phyloP scores from a whole-genome alignment of 2,888 invertebrate genomes.

The Lamproptera curius region DNA sequence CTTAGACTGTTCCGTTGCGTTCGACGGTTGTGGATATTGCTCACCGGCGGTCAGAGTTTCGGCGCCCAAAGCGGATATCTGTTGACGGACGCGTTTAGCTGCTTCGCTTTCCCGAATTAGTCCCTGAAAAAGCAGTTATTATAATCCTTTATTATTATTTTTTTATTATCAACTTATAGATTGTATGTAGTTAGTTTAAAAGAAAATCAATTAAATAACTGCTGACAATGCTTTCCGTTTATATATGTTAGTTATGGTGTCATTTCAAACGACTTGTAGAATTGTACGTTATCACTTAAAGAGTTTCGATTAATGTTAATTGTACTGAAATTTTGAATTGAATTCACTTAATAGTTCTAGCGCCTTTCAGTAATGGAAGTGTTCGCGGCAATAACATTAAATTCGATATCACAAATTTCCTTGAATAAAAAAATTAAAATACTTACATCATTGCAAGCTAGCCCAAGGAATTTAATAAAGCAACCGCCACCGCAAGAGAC shows the following conservation, averaged over 20 bases:
- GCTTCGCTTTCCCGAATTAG: constrained; percentile 39
- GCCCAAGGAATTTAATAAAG: constrained; percentile 66
- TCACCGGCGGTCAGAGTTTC: constrained; percentile 39
- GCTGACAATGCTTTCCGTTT: no score
- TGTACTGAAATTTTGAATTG: no score
- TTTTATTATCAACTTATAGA: background rate
- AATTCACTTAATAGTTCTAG: no score
- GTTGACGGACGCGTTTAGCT: constrained; percentile 39
- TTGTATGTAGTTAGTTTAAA: no score
- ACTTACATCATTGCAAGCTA: constrained; percentile 47
- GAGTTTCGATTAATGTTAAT: no score
- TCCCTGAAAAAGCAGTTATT: constrained; percentile 34
- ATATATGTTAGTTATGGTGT: no score
- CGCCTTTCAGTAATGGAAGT: no score
- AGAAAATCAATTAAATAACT: no score
- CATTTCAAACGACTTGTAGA: no score
- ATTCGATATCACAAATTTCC: no score
- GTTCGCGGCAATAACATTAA: no score
- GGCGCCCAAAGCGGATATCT: constrained; percentile 42
- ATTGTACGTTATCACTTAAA: no score
- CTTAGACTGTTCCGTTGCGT: background rate
- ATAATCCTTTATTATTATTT: background rate
- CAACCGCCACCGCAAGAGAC: constrained; percentile 75
- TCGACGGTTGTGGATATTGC: constrained; percentile 1
- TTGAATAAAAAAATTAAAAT: background rate